These are phyloP conservation scores for Empis stercorea DNA, from an alignment of 2,888 invertebrate genomes.

Conservation along the genomic window DNA sequence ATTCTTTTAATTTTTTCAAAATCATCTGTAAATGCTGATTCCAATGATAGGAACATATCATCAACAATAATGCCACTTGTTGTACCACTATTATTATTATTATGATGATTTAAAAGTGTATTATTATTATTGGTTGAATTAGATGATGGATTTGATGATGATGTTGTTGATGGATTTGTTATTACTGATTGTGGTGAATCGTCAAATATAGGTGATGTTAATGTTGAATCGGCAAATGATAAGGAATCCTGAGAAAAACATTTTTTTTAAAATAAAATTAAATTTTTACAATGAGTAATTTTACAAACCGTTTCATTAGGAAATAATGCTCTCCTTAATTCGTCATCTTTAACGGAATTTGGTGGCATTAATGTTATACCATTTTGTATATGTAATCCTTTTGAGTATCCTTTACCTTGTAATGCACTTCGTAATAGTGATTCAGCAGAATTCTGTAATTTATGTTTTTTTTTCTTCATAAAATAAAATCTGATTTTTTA, in stretches of 20 bases:
- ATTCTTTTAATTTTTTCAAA: conserved; percentile 75
- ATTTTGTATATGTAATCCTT: conserved; percentile 33
- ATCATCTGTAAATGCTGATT: conserved; percentile 51
- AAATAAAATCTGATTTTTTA: too few relatives aligned
- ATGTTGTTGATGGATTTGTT: conserved; percentile 11
- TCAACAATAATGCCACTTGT: conserved; percentile 32
- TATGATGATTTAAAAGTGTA: conserved; percentile 9
- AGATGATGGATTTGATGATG: conserved; percentile 14
- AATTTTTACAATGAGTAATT: too few relatives aligned
- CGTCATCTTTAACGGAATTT: conserved; percentile 44
- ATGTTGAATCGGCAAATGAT: conserved; percentile 32
- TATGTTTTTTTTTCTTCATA: too few relatives aligned
- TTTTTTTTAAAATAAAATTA: too few relatives aligned
- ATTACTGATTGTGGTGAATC: conserved; percentile 21
- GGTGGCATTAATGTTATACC: conserved; percentile 28
- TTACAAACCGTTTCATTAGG: conserved; percentile 36
- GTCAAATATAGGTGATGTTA: conserved; percentile 33
- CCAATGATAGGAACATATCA: conserved; percentile 37
- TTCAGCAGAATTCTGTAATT: conserved; percentile 44
- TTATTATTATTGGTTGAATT: conserved; percentile 15
- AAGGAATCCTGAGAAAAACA: conserved; percentile 31
- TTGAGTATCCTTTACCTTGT: conserved; percentile 57
- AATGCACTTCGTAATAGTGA: conserved; percentile 69
- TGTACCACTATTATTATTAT: conserved; percentile 8
- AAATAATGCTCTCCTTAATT: conserved; percentile 43